Percentiles rank a stretch among this genome's conserved stretches.
phyloP scores from a whole-genome alignment of 1,140 invertebrate genomes.

The Bombus difficillimus region DNA sequence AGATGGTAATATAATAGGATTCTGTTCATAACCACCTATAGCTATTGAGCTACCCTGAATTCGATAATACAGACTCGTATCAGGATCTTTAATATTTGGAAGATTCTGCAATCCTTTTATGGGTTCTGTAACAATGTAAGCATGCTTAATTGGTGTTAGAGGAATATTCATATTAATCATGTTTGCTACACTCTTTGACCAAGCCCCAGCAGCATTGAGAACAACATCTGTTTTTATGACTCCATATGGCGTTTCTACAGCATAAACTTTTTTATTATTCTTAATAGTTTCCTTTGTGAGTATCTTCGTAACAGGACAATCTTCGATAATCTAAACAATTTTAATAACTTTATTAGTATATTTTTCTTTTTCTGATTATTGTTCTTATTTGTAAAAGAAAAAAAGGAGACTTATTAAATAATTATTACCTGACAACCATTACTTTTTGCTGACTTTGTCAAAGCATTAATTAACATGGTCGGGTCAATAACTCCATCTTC shows the following conservation, averaged over 20 bases:
- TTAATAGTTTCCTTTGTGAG: constrained; percentile 84
- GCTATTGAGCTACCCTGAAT: constrained; percentile 91
- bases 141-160: constrained; percentile 92
- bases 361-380: background rate
- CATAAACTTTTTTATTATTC: constrained; percentile 87
- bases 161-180: constrained; percentile 89
- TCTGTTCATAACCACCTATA: constrained; percentile 94
- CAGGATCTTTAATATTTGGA: constrained; percentile 93
- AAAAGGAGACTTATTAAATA: background rate
- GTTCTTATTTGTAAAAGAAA: background rate
- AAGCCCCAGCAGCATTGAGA: constrained; percentile 90
- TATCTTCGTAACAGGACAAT: constrained; percentile 88
- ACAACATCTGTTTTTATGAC: constrained; percentile 89
- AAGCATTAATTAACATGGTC: constrained; percentile 89
- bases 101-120: constrained; percentile 88
- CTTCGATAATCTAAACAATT: constrained; percentile 87
- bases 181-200: constrained; percentile 89
- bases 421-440: constrained; percentile 87
- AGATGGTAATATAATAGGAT: constrained; percentile 90
- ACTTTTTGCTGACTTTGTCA: constrained; percentile 87
- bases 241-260: constrained; percentile 89
- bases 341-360: background rate
- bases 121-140: constrained; percentile 92
- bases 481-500: constrained; percentile 93
- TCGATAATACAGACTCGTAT: constrained; percentile 91